These are phyloP conservation scores for Tanypteryx hageni DNA, from an alignment of 2,888 invertebrate species.

Conservation along the genomic window DNA sequence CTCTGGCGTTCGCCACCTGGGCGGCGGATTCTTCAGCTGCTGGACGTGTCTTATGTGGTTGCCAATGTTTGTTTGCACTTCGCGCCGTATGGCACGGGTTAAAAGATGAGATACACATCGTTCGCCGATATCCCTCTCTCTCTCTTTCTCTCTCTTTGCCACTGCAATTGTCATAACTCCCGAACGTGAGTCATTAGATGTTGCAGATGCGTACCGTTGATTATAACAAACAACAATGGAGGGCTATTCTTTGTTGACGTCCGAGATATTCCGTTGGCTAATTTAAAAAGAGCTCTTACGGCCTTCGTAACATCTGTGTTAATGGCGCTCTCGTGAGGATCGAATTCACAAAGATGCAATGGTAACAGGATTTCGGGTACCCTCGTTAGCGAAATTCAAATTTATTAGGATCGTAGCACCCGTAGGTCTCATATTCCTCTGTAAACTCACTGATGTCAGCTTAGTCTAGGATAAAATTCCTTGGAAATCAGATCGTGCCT, in stretches of 20 bases:
- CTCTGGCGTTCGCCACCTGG: slow-evolving; percentile 42
- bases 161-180: not conserved
- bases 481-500: not conserved
- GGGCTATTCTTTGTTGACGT: not conserved
- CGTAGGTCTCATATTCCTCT: not conserved
- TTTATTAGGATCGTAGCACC: not conserved
- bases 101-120: not conserved
- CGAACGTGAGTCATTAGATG: not conserved
- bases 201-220: not conserved
- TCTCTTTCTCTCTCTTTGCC: not conserved
- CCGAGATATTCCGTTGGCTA: not conserved
- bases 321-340: too few relatives aligned
- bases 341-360: too few relatives aligned
- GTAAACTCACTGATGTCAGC: not conserved
- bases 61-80: not conserved
- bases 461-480: not conserved
- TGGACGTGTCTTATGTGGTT: not conserved
- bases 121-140: not conserved
- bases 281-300: not conserved
- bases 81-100: slow-evolving; percentile 8
- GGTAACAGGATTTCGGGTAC: not conserved
- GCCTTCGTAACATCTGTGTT: too few relatives aligned
- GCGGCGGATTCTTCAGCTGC: slow-evolving; percentile 47
- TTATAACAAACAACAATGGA: not conserved
- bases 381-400: not conserved